phyloP scores from a whole-genome alignment of 2,888 invertebrate genomes.

The Cynaeus angustus region DNA sequence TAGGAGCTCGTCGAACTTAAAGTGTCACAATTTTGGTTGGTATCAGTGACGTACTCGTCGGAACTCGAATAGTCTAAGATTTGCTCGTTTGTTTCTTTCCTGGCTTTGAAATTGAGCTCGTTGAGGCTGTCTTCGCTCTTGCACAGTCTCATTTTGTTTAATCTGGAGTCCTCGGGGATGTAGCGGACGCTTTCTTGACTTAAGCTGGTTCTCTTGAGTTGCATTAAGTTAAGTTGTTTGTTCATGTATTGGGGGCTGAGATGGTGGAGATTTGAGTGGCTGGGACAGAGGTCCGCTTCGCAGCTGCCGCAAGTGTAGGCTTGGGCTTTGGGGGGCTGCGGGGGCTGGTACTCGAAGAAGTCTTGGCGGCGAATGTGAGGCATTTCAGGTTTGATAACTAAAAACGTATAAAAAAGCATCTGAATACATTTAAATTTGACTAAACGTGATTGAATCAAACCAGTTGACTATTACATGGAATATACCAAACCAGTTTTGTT shows the following conservation, averaged over 20 bases:
- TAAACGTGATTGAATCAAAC: too few relatives aligned
- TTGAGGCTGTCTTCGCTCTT: conserved; percentile 68
- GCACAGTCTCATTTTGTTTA: conserved; percentile 64
- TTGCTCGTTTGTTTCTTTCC: conserved; percentile 45
- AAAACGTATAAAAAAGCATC: too few relatives aligned
- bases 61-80: conserved; percentile 56
- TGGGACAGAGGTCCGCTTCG: conserved; percentile 62
- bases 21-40: conserved; percentile 68
- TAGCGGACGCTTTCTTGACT: conserved; percentile 61
- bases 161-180: conserved; percentile 53
- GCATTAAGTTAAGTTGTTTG: conserved; percentile 61
- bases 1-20: conserved; percentile 71
- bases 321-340: neutral
- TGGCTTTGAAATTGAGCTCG: conserved; percentile 51
- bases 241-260: conserved; percentile 63
- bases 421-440: too few relatives aligned
- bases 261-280: conserved; percentile 65
- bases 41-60: conserved; percentile 69
- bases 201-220: conserved; percentile 58
- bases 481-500: too few relatives aligned
- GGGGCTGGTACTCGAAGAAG: conserved; percentile 49
- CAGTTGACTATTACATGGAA: too few relatives aligned
- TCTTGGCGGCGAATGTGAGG: conserved; percentile 60
- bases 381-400: too few relatives aligned
- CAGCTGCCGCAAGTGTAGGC: conserved; percentile 59